Conservation (phyloP, 2,888 invertebrate genomes). For the Ethmia dodecea region DNA sequence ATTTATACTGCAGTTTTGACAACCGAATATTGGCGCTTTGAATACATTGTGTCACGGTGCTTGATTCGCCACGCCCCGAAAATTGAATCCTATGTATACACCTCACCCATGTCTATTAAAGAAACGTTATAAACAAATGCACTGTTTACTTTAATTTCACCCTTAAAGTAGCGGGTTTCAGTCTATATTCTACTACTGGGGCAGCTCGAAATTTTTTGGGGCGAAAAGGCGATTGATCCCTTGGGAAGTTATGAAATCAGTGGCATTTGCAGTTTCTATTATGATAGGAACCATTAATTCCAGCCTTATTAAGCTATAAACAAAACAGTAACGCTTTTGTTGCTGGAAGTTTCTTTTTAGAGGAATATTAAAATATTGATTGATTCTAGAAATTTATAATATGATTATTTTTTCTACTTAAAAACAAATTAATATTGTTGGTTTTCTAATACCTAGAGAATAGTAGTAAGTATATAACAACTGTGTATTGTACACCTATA, state of each 20-base stretch:
- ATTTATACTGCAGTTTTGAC: slow-evolving; percentile 68
- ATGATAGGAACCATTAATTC: slow-evolving; percentile 76
- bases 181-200: slow-evolving; percentile 27
- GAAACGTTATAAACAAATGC: slow-evolving; percentile 37
- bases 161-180: slow-evolving; percentile 26
- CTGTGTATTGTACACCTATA: too few relatives aligned
- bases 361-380: too few relatives aligned
- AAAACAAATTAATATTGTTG: too few relatives aligned
- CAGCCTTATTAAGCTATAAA: slow-evolving; percentile 72
- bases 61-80: slow-evolving; percentile 77
- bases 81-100: slow-evolving; percentile 73
- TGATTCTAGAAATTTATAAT: too few relatives aligned
- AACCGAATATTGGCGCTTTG: slow-evolving; percentile 70
- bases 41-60: slow-evolving; percentile 75
- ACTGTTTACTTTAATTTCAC: slow-evolving; percentile 22
- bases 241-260: slow-evolving; percentile 80
- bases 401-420: too few relatives aligned
- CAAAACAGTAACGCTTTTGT: slow-evolving; percentile 59
- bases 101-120: slow-evolving; percentile 47
- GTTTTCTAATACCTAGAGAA: too few relatives aligned
- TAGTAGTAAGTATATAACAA: too few relatives aligned
- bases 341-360: background rate
- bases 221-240: slow-evolving; percentile 73
- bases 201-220: slow-evolving; percentile 48
- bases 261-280: slow-evolving; percentile 83